Base-by-base conservation (phyloP, 1,140 invertebrate genomes). In the Scaptodrosophila lebanonensis region DNA sequence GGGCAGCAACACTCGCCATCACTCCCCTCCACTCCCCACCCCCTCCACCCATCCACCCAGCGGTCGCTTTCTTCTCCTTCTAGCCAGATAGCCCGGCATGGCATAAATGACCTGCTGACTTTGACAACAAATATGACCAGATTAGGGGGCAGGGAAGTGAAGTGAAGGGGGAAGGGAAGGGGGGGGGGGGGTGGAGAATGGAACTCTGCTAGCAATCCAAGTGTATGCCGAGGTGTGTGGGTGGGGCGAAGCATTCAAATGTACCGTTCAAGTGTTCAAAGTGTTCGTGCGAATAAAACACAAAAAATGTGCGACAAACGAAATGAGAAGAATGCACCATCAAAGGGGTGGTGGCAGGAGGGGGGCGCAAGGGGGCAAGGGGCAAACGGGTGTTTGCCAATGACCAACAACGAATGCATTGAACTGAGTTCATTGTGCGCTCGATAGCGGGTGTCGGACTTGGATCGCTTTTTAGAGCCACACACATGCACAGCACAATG, bases 181-280 rank as follows among this genome's bases (percentile, higher is more conserved):
- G 22, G 30, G 53, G 56, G 49, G 32, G 40, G 42, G 49, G 53
- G 38, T 60, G 25, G 30, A 39, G 15, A 11, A 18, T 6, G 6
- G 25, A 6, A 20, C n/a, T 13, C 22, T 36, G 12, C 9, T 29
- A 32, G 33, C 27, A 16, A 2, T 45, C 9, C 16, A 4, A 15
- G 16, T 25, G 0, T 20, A 5, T 12, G 32, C 9, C 11, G 18
- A 18, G 25, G 38, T 11, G 22, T 25, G 11, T 11, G 12, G 22
- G 20, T 32, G 13, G 3, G 22, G 29, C 35, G 33, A 62, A 42
- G 47, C 61, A 66, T 49, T 71, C 66, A 65, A 65, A 68, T 70
- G 66, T 43, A 43, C 49, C 48, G 45, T 54, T 52, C 69, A 38
- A 73, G 52, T 73, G 48, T 66, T 72, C n/a, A n/a, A n/a, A n/a